These are phyloP conservation scores for Chiropotes sagulatus DNA, from an alignment of 2,797 vertebrate species.

Conservation along the genomic window DNA sequence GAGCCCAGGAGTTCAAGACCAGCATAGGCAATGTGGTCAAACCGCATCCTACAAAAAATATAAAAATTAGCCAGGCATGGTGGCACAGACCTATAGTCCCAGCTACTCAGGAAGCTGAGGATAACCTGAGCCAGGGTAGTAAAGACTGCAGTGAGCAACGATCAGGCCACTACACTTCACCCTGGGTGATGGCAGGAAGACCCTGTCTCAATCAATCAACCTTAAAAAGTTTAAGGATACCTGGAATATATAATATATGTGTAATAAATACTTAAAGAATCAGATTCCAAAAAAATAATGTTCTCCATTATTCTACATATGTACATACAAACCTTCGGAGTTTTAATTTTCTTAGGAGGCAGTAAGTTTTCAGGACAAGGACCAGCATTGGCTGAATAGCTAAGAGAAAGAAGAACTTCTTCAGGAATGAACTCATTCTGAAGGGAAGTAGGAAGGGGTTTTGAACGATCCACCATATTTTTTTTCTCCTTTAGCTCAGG, in stretches of 20 bases:
- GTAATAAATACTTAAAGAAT: not conserved
- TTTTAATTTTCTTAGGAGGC: constrained; percentile 82
- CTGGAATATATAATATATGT: not conserved
- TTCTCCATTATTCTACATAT: not conserved
- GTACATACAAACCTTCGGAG: constrained; percentile 71
- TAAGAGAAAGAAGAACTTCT: constrained; percentile 88
- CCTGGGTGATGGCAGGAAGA: not conserved
- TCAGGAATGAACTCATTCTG: constrained; percentile 85
- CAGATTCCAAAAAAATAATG: not conserved
- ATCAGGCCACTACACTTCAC: not conserved
- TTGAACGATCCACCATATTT: constrained; percentile 23
- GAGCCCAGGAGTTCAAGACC: not conserved
- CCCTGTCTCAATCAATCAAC: not conserved
- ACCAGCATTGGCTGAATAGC: constrained; percentile 78
- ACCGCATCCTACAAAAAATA: not conserved
- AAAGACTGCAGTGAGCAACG: not conserved
- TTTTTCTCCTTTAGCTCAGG: constrained; percentile 71
- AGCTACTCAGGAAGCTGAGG: not conserved
- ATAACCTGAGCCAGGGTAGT: not conserved
- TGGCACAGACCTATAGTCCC: not conserved
- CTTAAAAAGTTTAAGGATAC: not conserved
- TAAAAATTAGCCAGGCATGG: not conserved
- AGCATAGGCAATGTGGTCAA: not conserved
- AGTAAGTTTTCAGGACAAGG: constrained; percentile 73
- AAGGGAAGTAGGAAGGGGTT: constrained; percentile 69